Evolutionary conservation across 2,888 invertebrate species (phyloP).

Genomic region (Drosophila algonquin): DNA sequence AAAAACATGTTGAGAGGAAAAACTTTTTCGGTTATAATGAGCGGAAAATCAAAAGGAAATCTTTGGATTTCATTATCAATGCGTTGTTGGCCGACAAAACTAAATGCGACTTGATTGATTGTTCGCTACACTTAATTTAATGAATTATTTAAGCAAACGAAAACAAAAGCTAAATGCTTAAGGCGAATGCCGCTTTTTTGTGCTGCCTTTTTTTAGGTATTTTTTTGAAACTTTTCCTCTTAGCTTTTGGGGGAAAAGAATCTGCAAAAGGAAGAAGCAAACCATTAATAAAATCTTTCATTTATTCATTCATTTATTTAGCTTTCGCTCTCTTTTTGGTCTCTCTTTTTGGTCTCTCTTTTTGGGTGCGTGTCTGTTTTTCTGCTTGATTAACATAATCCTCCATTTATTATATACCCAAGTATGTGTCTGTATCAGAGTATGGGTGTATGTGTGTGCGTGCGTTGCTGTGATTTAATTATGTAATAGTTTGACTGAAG

Average conservation of each 20-base stretch:
- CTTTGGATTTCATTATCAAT: conserved; percentile 58
- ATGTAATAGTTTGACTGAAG: conserved; percentile 79
- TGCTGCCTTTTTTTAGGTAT: conserved; percentile 50
- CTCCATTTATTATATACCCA: conserved; percentile 71
- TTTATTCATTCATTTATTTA: conserved; percentile 67
- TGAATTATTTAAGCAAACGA: conserved; percentile 76
- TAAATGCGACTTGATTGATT: conserved; percentile 77
- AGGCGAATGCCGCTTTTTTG: conserved; percentile 52
- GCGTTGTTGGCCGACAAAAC: conserved; percentile 41
- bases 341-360: not conserved
- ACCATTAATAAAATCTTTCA: conserved; percentile 75
- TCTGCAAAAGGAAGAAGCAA: conserved; percentile 27
- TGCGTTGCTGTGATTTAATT: conserved; percentile 69
- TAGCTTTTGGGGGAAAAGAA: conserved; percentile 15
- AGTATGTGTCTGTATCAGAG: conserved; percentile 7
- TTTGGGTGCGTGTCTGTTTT: conserved; percentile 64
- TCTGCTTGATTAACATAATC: conserved; percentile 79
- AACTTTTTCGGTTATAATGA: conserved; percentile 11
- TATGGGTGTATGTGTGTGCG: conserved; percentile 23
- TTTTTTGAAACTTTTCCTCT: conserved; percentile 46
- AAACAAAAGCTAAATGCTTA: conserved; percentile 54
- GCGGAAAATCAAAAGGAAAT: conserved; percentile 50
- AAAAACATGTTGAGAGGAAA: not conserved
- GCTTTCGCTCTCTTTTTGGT: conserved; percentile 12
- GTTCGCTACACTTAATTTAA: conserved; percentile 78